A percentile compares a stretch with the other conserved stretches of the same genome.
phyloP scores from a whole-genome alignment of 2,888 invertebrate genomes.

The Adineta ricciae region DNA sequence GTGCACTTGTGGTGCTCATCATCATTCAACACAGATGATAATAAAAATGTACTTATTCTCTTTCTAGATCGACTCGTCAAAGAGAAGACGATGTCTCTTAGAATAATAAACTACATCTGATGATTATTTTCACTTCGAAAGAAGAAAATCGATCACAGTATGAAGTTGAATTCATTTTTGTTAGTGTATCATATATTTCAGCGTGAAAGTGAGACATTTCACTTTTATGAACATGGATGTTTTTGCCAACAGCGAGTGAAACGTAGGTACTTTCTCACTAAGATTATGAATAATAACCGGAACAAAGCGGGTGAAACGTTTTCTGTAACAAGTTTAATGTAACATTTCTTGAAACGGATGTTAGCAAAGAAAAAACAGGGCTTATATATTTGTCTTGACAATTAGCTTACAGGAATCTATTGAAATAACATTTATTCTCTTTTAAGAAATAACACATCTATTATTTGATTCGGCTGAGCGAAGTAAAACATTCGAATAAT shows the following conservation, averaged over 20 bases:
- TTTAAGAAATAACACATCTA: not conserved
- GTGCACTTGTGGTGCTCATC: conserved; percentile 19
- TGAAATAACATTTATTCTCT: too few species aligned
- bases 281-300: not conserved
- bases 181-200: not conserved
- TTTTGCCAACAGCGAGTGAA: not conserved
- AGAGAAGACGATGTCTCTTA: not conserved
- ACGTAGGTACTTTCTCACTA: not conserved
- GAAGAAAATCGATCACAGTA: not conserved
- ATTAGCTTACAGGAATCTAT: too few species aligned
- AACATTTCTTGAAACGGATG: not conserved
- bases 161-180: not conserved
- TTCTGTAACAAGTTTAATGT: not conserved
- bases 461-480: not conserved
- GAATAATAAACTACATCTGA: not conserved
- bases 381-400: not conserved
- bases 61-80: not conserved
- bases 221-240: not conserved
- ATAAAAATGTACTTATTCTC: not conserved
- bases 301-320: not conserved
- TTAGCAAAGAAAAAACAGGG: not conserved
- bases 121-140: not conserved
- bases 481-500: not conserved
- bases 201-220: not conserved
- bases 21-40: conserved; percentile 9